A percentile compares a stretch with the other conserved stretches of the same genome.
phyloP scores from a whole-genome alignment of 92 coral and sea anemone genomes.

The Palythoa grandis region DNA sequence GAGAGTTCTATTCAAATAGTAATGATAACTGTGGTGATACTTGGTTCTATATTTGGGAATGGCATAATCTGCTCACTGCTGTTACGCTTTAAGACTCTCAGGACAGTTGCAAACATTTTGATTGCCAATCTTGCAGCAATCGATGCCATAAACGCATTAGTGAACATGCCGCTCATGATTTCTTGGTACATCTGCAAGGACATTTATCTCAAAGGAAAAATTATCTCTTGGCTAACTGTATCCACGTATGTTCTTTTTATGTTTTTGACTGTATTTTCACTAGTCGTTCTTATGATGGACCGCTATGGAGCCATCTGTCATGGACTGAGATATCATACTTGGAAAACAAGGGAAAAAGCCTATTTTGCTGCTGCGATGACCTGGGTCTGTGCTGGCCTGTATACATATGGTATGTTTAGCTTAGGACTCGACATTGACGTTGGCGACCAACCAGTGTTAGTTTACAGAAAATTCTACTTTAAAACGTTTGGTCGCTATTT shows the following conservation, averaged over 20 bases:
- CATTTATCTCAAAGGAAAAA: slow-evolving; percentile 60
- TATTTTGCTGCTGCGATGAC: slow-evolving; percentile 55
- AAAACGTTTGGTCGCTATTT: slow-evolving; percentile 73
- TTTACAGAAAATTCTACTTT: slow-evolving; percentile 72
- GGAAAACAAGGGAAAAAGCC: slow-evolving; percentile 84
- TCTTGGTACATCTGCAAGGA: slow-evolving; percentile 80
- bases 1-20: slow-evolving; percentile 46
- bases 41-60: slow-evolving; percentile 72
- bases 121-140: slow-evolving; percentile 76
- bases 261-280: slow-evolving; percentile 72
- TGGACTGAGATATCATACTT: slow-evolving; percentile 72
- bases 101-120: slow-evolving; percentile 85
- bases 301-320: slow-evolving; percentile 88
- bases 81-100: slow-evolving; percentile 70
- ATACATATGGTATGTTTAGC: slow-evolving; percentile 70
- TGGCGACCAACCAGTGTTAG: slow-evolving; percentile 73
- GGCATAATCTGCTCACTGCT: slow-evolving; percentile 60
- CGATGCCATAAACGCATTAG: slow-evolving; percentile 73
- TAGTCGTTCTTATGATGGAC: slow-evolving; percentile 79
- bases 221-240: slow-evolving; percentile 69
- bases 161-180: slow-evolving; percentile 80
- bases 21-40: slow-evolving; percentile 67
- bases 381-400: slow-evolving; percentile 66
- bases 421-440: slow-evolving; percentile 65
- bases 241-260: slow-evolving; percentile 71